Evolutionary conservation across 1,140 invertebrate genomes (phyloP).

Genomic region (Nylanderia fulva): DNA sequence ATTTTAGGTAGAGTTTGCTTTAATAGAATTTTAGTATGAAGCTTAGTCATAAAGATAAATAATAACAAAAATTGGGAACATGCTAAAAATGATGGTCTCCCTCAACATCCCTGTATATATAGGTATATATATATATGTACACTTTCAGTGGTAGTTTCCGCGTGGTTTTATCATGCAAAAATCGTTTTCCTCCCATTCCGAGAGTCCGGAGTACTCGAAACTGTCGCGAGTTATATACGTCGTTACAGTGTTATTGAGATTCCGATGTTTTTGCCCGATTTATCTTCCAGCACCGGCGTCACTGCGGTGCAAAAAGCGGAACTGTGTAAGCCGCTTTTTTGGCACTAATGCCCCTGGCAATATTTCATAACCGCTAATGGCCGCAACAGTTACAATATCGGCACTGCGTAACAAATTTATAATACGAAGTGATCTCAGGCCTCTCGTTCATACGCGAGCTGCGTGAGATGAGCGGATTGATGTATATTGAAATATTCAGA

Average conservation of each 20-base stretch:
- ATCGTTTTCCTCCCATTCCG: background rate
- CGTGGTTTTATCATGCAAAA: constrained; percentile 31
- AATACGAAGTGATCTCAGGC: background rate
- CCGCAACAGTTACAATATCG: constrained; percentile 22
- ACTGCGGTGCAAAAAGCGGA: background rate
- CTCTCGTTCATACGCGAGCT: background rate
- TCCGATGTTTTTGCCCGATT: constrained; percentile 33
- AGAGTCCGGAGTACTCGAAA: background rate
- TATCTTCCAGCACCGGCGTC: background rate
- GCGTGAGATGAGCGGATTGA: too few species aligned
- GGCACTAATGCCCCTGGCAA: constrained; percentile 15
- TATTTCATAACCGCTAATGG: constrained; percentile 55
- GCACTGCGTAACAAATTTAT: constrained; percentile 20
- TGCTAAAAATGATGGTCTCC: too few species aligned
- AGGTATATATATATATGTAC: too few species aligned
- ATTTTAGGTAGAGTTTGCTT: too few species aligned
- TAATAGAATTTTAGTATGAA: too few species aligned
- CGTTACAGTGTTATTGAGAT: constrained; percentile 35
- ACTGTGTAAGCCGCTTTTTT: constrained; percentile 15
- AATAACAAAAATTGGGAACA: too few species aligned
- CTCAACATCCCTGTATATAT: too few species aligned
- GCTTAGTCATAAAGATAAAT: too few species aligned
- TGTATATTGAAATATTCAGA: constrained; percentile 10
- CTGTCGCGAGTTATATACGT: background rate
- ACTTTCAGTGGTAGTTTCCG: background rate